Evolutionary conservation across 2,797 vertebrate species (phyloP), one percentile per base, ranked within the genome.

Genomic region (Macropodus opercularis): DNA sequence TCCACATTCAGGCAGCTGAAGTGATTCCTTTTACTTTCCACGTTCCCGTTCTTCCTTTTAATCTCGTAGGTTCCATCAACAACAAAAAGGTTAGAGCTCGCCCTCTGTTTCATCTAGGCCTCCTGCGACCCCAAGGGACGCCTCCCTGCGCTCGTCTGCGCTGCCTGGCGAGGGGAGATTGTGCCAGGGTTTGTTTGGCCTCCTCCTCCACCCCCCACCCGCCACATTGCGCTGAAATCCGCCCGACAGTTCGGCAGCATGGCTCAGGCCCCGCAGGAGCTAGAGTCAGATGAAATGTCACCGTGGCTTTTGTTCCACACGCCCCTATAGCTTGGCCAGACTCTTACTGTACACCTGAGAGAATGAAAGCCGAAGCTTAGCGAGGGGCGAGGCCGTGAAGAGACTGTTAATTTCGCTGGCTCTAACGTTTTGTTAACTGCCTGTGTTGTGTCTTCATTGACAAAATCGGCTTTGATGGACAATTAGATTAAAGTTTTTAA

Each of bases 231-330:
- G 51, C 56, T 82, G 84, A 92, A 90, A 92, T 92, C 89, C 89
- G 80, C 84, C 81, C 89, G 91, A 91, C 91, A 91, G 86, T 88
- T 89, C 63, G 60, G 85, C 86, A 75, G 81, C 79, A 72, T 63
- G 59, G 82, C 79, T 80, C 65, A 42, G 64, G 72, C 90, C 88
- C 89, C 87, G 79, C 81, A 87, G 91, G 89, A 90, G 78, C 85
- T 57, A 73, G 79, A 75, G 65, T 90, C 85, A 91, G 87, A 92
- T 90, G 78, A 90, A 90, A 92, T 92, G 91, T 91, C 91, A 91
- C 83, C 46, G 31, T 65, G 76, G 85, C 86, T 91, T 92, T 36
- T 90, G 89, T 91, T 90, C 87, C 73, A 63, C 15, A 19, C 41
- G 69, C 84, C 84, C 88, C 87, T 83, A 88, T 85, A 81, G 86